A percentile compares a stretch with the other conserved stretches of the same genome.
These are phyloP conservation scores for Drosophila auraria DNA, from an alignment of 1,140 invertebrate species.

Conservation along the genomic window DNA sequence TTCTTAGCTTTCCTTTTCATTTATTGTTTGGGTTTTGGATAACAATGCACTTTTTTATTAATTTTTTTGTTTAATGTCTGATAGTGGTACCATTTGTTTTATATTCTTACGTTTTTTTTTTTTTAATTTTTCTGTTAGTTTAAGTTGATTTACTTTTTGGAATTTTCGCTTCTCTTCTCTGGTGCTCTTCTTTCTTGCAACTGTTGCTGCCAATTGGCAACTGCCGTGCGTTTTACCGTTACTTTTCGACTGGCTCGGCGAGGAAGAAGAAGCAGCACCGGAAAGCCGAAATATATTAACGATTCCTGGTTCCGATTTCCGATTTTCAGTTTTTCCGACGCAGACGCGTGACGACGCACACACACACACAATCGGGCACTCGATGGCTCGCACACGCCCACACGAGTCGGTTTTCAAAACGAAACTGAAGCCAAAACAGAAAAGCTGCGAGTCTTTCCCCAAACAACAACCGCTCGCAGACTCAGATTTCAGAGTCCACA, in stretches of 20 bases:
- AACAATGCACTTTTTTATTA: too few relatives aligned
- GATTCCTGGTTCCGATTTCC: constrained; percentile 39
- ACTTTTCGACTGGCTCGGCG: constrained; percentile 16
- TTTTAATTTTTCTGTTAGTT: not conserved
- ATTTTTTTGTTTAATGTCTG: not conserved
- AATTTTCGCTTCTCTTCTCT: constrained; percentile 2
- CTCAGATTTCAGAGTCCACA: constrained; percentile 77
- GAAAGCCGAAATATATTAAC: constrained; percentile 37
- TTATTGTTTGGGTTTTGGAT: too few relatives aligned
- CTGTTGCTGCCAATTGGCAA: constrained; percentile 39
- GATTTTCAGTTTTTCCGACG: constrained; percentile 37
- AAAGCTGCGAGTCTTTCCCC: constrained; percentile 44
- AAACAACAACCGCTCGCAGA: constrained; percentile 34
- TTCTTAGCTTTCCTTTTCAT: too few relatives aligned
- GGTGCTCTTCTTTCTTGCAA: constrained; percentile 36
- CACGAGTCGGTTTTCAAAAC: constrained; percentile 67
- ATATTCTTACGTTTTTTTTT: constrained; percentile 4
- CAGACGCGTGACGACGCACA: constrained; percentile 45
- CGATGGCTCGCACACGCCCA: constrained; percentile 54
- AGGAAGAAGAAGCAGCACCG: constrained; percentile 24
- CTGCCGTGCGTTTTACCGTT: constrained; percentile 21
- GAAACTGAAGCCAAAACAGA: constrained; percentile 53
- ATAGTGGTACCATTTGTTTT: not conserved
- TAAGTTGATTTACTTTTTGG: constrained; percentile 9
- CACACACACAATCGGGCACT: constrained; percentile 34